Conservation (phyloP, 1,140 invertebrate species). For the Brachionus plicatilis region DNA sequence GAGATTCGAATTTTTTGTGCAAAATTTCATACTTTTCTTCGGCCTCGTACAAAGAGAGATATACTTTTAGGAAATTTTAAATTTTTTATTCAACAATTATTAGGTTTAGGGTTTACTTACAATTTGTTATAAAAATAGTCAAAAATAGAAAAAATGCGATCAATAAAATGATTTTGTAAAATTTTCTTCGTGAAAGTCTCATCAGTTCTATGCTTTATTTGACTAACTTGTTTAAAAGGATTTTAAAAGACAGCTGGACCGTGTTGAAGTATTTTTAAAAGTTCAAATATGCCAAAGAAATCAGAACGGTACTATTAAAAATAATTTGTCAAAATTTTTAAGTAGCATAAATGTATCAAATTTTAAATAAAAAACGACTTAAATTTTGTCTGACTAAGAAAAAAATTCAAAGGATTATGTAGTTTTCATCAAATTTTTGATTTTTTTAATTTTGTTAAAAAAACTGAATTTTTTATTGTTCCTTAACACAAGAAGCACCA, state of each 20-base stretch:
- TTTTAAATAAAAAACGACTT: background rate
- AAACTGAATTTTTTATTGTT: too few relatives aligned
- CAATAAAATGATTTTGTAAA: background rate
- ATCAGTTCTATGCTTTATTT: background rate
- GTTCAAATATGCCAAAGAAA: too few relatives aligned
- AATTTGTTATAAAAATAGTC: background rate
- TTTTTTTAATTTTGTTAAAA: background rate
- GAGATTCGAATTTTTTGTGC: background rate
- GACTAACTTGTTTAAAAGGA: background rate
- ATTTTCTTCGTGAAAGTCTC: background rate
- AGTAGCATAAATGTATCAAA: background rate
- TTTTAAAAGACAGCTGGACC: background rate
- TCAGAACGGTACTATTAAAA: too few relatives aligned
- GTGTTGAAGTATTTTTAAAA: background rate
- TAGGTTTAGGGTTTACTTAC: background rate
- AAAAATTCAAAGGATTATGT: background rate
- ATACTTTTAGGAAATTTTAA: background rate
- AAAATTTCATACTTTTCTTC: conserved; percentile 17
- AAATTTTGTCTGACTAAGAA: background rate
- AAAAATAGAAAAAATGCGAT: background rate
- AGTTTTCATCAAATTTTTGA: background rate
- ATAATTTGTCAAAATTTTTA: background rate
- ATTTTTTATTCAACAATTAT: background rate
- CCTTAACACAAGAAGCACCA: too few relatives aligned
- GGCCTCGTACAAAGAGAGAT: conserved; percentile 3